A percentile compares a stretch with the other conserved stretches of the same genome.
phyloP scores from a whole-genome alignment of 2,888 invertebrate genomes.

The Malthinus seriepunctatus region DNA sequence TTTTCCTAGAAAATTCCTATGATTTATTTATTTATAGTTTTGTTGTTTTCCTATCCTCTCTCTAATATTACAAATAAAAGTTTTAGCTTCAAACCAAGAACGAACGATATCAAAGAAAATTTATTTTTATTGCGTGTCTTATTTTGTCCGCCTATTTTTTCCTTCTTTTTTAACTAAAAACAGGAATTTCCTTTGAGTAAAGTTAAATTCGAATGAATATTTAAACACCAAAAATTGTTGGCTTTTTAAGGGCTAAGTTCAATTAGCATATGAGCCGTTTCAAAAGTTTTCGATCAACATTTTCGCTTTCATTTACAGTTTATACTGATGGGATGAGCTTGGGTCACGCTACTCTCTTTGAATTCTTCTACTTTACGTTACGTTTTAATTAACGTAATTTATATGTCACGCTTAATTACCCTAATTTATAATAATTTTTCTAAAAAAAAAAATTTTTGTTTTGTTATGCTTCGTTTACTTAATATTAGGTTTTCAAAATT shows the following conservation, averaged over 20 bases:
- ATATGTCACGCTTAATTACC: conserved; percentile 34
- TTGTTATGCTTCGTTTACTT: no score
- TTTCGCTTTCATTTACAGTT: conserved; percentile 14
- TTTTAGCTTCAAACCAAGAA: conserved; percentile 1
- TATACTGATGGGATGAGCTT: conserved; percentile 11
- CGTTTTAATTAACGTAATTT: conserved; percentile 37
- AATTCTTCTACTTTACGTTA: conserved; percentile 24
- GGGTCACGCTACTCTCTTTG: conserved; percentile 22
- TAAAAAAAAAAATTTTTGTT: not conserved
- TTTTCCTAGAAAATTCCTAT: conserved; percentile 6
- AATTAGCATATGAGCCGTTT: no score
- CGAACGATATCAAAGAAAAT: conserved; percentile 12
- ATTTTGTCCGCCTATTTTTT: not conserved
- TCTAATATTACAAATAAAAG: conserved; percentile 7
- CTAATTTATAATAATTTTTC: conserved; percentile 32
- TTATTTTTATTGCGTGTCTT: conserved; percentile 19
- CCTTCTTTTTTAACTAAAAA: not conserved
- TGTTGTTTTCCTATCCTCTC: conserved; percentile 10
- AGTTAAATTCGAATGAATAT: not conserved
- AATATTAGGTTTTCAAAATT: no score
- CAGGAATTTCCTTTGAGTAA: conserved; percentile 15
- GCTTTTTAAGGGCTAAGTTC: not conserved
- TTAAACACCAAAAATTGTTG: not conserved
- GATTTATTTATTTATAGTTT: conserved; percentile 16
- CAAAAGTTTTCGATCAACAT: conserved; percentile 34